A percentile compares a stretch with the other conserved stretches of the same genome.
phyloP scores from a whole-genome alignment of 1,140 invertebrate genomes.

The Melipona quadrifasciata region DNA sequence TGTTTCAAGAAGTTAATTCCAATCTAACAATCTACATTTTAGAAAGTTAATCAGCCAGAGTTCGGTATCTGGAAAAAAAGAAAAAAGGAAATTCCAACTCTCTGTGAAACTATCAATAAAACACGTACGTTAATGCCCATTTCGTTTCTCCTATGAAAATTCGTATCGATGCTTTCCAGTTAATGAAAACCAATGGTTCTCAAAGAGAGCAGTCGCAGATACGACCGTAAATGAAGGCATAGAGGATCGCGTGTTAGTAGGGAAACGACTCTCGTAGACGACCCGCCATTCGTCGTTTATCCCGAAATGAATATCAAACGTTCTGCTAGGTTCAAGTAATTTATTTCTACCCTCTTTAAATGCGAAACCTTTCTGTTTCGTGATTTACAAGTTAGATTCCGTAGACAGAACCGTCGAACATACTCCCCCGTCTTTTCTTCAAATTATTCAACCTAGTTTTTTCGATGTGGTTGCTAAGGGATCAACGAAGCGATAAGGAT shows the following conservation, averaged over 20 bases:
- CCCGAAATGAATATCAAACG: background rate
- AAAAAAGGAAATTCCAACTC: too few relatives aligned
- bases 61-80: too few relatives aligned
- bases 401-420: background rate
- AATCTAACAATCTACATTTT: too few relatives aligned
- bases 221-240: background rate
- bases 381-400: background rate
- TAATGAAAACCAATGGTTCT: background rate
- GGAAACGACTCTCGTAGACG: background rate
- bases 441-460: slow-evolving; percentile 21
- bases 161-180: background rate
- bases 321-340: background rate
- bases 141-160: background rate
- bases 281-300: background rate
- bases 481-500: background rate
- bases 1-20: too few relatives aligned
- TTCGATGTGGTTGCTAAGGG: background rate
- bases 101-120: too few relatives aligned
- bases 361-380: too few relatives aligned
- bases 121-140: background rate
- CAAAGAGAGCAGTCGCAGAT: background rate
- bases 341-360: background rate
- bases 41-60: too few relatives aligned
- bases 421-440: too few relatives aligned
- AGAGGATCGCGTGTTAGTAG: too few relatives aligned